Evolutionary conservation across 2,888 invertebrate species (phyloP).

Genomic region (Alitta virens): DNA sequence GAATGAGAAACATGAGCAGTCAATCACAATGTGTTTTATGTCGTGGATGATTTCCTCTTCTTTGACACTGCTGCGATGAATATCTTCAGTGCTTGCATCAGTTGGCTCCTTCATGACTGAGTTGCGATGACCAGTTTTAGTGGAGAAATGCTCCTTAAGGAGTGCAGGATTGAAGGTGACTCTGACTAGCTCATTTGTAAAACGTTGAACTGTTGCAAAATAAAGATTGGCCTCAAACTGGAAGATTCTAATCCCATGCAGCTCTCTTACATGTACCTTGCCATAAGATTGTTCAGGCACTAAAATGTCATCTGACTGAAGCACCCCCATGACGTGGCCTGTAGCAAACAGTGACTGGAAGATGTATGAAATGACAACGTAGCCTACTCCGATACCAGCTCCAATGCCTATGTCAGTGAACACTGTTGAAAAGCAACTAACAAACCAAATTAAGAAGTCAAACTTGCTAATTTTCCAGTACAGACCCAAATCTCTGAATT

Average conservation of each 20-base stretch:
- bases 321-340: constrained; percentile 41
- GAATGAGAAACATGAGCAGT: constrained; percentile 43
- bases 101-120: neutral
- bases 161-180: constrained; percentile 43
- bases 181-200: constrained; percentile 43
- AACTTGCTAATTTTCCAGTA: constrained; percentile 76
- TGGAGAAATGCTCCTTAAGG: neutral
- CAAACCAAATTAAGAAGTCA: constrained; percentile 66
- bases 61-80: neutral
- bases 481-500: constrained; percentile 66
- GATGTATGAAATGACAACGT: constrained; percentile 43
- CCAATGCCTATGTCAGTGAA: constrained; percentile 51
- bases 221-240: constrained; percentile 48
- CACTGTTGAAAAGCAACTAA: constrained; percentile 42
- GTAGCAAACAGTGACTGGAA: constrained; percentile 47
- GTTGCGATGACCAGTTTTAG: neutral
- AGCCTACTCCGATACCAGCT: constrained; percentile 45
- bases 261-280: constrained; percentile 27
- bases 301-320: constrained; percentile 16
- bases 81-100: neutral
- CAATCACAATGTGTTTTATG: constrained; percentile 34
- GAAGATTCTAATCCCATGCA: constrained; percentile 43
- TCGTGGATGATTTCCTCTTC: neutral
- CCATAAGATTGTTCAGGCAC: neutral
- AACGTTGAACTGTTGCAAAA: constrained; percentile 53